Conservation (phyloP, 2,113 vertebrate species). For the Microcebus griseorufus region DNA sequence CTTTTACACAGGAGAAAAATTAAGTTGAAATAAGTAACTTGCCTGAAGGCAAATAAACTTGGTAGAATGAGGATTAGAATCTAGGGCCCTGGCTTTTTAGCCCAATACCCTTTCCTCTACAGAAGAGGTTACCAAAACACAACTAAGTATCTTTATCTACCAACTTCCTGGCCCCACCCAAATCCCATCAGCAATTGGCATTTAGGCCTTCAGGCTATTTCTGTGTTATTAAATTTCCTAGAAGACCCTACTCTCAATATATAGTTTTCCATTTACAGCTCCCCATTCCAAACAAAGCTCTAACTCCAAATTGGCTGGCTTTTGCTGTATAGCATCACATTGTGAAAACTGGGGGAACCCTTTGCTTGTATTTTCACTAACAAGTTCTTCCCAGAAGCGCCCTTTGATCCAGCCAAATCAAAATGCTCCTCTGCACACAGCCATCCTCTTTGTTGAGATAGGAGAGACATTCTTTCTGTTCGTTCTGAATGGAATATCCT, state of each 20-base stretch:
- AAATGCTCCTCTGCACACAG: conserved; percentile 8
- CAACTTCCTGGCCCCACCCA: background rate
- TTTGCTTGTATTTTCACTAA: conserved; percentile 20
- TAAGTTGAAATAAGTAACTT: background rate
- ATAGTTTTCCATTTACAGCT: background rate
- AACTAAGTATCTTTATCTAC: background rate
- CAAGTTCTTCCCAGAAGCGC: background rate
- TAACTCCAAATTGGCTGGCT: background rate
- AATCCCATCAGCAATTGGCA: background rate
- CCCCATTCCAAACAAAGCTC: background rate
- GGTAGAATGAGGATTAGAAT: conserved; percentile 16
- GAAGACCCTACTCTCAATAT: background rate
- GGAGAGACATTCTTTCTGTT: background rate
- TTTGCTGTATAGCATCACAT: background rate
- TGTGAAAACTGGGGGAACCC: background rate
- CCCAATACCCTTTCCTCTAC: background rate
- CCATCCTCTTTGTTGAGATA: background rate
- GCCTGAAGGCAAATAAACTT: background rate
- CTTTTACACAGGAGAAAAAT: background rate
- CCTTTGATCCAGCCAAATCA: background rate
- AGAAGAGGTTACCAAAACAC: background rate
- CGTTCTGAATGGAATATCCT: background rate
- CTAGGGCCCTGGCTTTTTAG: background rate
- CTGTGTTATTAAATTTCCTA: background rate
- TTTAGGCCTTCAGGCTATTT: conserved; percentile 6